Conservation (phyloP, 2,888 invertebrate species). For the Heliconius sara region DNA sequence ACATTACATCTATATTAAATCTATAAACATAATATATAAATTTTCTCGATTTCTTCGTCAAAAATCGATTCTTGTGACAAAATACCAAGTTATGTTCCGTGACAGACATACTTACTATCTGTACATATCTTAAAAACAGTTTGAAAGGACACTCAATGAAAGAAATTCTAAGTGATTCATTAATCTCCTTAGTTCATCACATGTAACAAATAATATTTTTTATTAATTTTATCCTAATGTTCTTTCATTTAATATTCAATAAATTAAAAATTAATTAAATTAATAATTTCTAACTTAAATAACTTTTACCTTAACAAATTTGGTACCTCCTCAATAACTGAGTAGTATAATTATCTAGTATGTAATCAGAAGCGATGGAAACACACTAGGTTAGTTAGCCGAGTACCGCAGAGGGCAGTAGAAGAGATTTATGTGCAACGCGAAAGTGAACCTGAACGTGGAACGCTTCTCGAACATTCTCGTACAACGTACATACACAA, state of each 20-base stretch:
- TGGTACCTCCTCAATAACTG: not conserved
- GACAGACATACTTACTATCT: not conserved
- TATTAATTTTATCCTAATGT: no score
- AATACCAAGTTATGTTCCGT: no score
- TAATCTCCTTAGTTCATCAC: no score
- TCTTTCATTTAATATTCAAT: no score
- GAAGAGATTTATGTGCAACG: conserved; percentile 73
- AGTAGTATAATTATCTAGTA: conserved; percentile 4
- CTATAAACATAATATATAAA: no score
- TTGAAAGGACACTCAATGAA: not conserved
- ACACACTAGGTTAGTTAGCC: conserved; percentile 79
- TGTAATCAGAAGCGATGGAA: conserved; percentile 75
- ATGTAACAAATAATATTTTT: no score
- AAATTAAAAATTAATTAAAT: not conserved
- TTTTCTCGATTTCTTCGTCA: no score
- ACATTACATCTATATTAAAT: no score
- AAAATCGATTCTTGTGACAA: no score
- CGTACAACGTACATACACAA: not conserved
- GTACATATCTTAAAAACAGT: not conserved
- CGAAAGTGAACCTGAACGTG: conserved; percentile 45
- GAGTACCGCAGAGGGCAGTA: conserved; percentile 78
- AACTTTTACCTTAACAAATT: not conserved
- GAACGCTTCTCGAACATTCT: conserved; percentile 26
- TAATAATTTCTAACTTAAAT: not conserved
- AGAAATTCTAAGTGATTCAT: not conserved